Base-by-base conservation (phyloP, 1,140 invertebrate genomes). In the Luehdorfia chinensis region DNA sequence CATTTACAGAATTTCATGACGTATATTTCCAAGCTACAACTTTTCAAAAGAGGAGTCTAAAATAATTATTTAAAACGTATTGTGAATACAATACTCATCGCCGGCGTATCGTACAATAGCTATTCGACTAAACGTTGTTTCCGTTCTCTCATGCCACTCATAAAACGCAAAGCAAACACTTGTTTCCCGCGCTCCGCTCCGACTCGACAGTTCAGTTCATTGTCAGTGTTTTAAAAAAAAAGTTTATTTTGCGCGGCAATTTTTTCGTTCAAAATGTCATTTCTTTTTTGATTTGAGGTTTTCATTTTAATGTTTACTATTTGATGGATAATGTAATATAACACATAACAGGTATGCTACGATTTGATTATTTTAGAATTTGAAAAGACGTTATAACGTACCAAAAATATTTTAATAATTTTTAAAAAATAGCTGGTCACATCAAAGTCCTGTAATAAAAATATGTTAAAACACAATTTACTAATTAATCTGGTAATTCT, bases 161-260 rank as follows among this genome's bases (percentile, higher is more conserved):
- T 44, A 33, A 37, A 50, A 37, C 36, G 34, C 36, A 50, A 51
- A 43, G 30, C 41, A 47, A 61, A 66, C 66, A 66, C 56, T 58
- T 46, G 62, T 60, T 63, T 63, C 50, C 50, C 56, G 59, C 55
- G 63, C 54, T 59, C 51, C 54, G 47, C 39, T 56, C 50, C 52
- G 47, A 41, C 47, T 36, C 43, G 56, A 56, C 50, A 52, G 58
- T 52, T 50, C 50, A 56, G 43, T 25, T 49, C 43, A 47, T 32
- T 55, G 55, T 25, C 53, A 30, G 48, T 55, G 55, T 43, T 39
- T 50, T 48, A 49, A 53, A 48, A 50, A 48, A 33, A 41, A 50
- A 54, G 28, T 47, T 34, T 12, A 48, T 18, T 49, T 44, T 34
- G 36, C 45, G 55, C 47, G 50, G 30, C 41, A 58, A 47, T 18